These are phyloP conservation scores for Atta colombica DNA, from an alignment of 1,140 invertebrate genomes.

Conservation along the genomic window DNA sequence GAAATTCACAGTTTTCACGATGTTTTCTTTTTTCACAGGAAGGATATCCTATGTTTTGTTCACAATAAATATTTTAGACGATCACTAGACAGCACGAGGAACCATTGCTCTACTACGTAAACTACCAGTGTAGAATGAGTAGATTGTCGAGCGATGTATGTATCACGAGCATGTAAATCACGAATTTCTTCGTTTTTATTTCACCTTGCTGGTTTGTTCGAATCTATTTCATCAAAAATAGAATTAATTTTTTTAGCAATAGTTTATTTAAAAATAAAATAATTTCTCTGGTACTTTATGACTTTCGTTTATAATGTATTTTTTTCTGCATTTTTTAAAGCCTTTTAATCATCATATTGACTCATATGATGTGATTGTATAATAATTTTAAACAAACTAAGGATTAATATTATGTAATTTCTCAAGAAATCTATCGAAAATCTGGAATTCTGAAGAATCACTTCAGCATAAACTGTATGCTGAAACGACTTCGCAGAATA, in stretches of 20 bases:
- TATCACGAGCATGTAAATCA: constrained; percentile 46
- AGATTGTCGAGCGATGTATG: constrained; percentile 55
- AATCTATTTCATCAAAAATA: too few relatives aligned
- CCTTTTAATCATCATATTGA: too few relatives aligned
- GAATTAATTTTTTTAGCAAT: too few relatives aligned
- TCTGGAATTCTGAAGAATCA: neutral
- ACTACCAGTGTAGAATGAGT: constrained; percentile 70
- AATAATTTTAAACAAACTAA: too few relatives aligned
- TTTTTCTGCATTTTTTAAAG: too few relatives aligned
- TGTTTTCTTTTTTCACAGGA: neutral
- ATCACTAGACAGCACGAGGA: constrained; percentile 69
- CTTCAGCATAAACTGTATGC: neutral
- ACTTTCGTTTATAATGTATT: too few relatives aligned
- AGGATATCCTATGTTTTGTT: constrained; percentile 15
- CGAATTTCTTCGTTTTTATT: constrained; percentile 20
- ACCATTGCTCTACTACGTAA: constrained; percentile 73
- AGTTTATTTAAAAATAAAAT: too few relatives aligned
- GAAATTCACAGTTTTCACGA: constrained; percentile 43
- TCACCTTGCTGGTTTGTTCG: neutral
- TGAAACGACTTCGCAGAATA: neutral
- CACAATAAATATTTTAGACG: constrained; percentile 55
- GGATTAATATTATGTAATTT: constrained; percentile 2
- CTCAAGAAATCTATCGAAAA: neutral
- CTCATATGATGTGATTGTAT: too few relatives aligned
- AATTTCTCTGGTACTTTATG: too few relatives aligned